phyloP scores from a whole-genome alignment of 1,140 invertebrate genomes.

The Cydia pomonella region DNA sequence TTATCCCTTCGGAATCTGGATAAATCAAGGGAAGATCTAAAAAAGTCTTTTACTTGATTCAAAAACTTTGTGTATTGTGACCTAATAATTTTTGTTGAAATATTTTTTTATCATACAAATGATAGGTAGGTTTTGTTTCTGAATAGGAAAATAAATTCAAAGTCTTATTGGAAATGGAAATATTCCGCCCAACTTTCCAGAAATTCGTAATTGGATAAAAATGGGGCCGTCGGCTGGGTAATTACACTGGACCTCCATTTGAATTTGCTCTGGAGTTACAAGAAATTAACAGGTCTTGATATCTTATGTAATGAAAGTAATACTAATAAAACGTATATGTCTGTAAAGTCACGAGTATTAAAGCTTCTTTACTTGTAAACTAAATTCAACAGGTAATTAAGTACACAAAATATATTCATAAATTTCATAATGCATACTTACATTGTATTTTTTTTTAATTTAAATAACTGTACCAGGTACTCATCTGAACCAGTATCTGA shows the following conservation, averaged over 20 bases:
- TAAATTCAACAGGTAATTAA: too few species aligned
- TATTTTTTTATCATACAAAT: neutral
- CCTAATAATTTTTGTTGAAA: neutral
- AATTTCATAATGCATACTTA: too few species aligned
- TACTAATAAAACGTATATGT: too few species aligned
- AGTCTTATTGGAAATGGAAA: constrained; percentile 25
- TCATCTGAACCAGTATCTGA: too few species aligned
- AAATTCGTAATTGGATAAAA: constrained; percentile 21
- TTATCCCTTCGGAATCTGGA: constrained; percentile 9
- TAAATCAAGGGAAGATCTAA: neutral
- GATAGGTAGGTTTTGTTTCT: neutral
- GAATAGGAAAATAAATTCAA: constrained; percentile 1
- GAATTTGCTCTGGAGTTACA: constrained; percentile 2
- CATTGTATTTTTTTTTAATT: too few species aligned
- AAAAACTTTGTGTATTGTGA: neutral
- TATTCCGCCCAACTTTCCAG: constrained; percentile 5
- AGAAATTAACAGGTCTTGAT: neutral
- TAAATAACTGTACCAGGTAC: too few species aligned
- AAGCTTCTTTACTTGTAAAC: too few species aligned
- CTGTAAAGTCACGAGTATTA: too few species aligned
- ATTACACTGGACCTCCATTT: constrained; percentile 22
- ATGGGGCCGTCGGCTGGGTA: constrained; percentile 4
- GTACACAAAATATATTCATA: too few species aligned
- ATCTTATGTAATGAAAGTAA: neutral
- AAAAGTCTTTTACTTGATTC: neutral